Conservation (phyloP, 2,888 invertebrate genomes). For the Eumerus sabulonum region DNA sequence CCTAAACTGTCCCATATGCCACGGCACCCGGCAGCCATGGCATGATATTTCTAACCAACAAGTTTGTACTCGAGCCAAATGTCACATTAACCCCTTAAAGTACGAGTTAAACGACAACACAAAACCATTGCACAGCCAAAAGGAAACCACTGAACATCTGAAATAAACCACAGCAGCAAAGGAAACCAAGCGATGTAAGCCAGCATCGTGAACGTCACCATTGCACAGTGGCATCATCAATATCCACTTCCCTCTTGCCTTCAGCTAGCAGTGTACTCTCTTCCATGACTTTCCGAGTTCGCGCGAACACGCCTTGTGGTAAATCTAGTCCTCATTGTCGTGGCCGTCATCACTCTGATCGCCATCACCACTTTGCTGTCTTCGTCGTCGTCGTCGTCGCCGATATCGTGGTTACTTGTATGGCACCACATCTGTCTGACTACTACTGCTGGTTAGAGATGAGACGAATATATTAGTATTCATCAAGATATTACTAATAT, state of each 20-base stretch:
- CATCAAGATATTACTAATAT: too few relatives aligned
- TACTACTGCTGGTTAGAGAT: too few relatives aligned
- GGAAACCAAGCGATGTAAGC: neutral
- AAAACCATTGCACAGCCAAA: neutral
- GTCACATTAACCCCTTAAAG: slow-evolving; percentile 35
- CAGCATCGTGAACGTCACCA: slow-evolving; percentile 2
- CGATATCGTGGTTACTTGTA: neutral
- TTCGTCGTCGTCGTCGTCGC: too few relatives aligned
- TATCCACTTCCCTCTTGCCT: slow-evolving; percentile 30
- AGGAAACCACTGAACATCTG: neutral
- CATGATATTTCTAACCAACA: slow-evolving; percentile 9
- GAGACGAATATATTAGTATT: too few relatives aligned
- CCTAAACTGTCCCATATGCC: too few relatives aligned
- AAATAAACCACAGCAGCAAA: neutral
- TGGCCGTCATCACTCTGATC: slow-evolving; percentile 7
- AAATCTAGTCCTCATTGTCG: slow-evolving; percentile 27
- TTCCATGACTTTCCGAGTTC: slow-evolving; percentile 29
- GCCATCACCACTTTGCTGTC: neutral
- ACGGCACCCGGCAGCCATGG: neutral
- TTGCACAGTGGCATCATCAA: slow-evolving; percentile 15
- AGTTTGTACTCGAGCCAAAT: slow-evolving; percentile 11
- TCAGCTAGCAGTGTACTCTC: slow-evolving; percentile 1
- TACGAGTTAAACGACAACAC: slow-evolving; percentile 3
- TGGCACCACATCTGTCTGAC: too few relatives aligned
- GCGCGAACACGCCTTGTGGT: slow-evolving; percentile 37